Conservation (phyloP, 1,140 invertebrate genomes). For the Drosophila rhopaloa region DNA sequence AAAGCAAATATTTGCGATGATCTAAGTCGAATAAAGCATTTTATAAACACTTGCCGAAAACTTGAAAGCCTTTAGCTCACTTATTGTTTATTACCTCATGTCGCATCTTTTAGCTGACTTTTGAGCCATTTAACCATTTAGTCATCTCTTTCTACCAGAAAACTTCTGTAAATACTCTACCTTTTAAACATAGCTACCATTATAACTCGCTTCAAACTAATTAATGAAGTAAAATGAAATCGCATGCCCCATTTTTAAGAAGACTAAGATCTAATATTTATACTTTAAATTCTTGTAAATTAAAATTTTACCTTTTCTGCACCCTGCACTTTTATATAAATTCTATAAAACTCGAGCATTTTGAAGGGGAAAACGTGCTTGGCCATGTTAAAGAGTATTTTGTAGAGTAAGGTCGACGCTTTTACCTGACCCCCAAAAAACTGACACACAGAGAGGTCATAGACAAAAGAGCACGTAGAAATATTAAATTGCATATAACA, state of each 20-base stretch:
- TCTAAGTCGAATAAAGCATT: constrained; percentile 36
- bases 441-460: constrained; percentile 55
- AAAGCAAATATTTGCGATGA: constrained; percentile 44
- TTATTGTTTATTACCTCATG: constrained; percentile 8
- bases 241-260: not conserved
- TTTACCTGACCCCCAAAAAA: constrained; percentile 40
- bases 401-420: constrained; percentile 43
- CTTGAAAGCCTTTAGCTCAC: not conserved
- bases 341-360: constrained; percentile 2
- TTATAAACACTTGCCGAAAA: constrained; percentile 2
- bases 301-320: not conserved
- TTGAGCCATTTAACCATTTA: not conserved
- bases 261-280: not conserved
- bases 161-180: not conserved
- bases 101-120: not conserved
- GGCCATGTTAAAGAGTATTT: constrained; percentile 29
- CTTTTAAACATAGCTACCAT: not conserved
- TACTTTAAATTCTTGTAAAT: not conserved
- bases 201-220: not conserved
- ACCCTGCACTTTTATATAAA: constrained; percentile 11
- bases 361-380: constrained; percentile 56
- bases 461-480: constrained; percentile 50
- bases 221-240: not conserved
- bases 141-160: not conserved
- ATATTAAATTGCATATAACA: constrained; percentile 10